Percentiles rank a stretch among this genome's conserved stretches.
phyloP scores from a whole-genome alignment of 2,797 vertebrate species.

The Carduelis carduelis region DNA sequence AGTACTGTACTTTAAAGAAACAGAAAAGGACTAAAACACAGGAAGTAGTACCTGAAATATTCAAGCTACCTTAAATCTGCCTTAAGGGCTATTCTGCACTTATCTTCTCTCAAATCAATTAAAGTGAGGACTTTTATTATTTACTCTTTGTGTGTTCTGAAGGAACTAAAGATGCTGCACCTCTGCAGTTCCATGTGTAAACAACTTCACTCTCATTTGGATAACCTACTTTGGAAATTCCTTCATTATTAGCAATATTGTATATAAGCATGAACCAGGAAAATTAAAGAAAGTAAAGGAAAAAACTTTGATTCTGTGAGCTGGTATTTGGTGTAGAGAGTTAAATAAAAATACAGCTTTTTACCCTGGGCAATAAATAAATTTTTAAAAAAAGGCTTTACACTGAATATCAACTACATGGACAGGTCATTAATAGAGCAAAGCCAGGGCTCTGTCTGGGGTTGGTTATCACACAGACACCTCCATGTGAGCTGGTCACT shows the following conservation, averaged over 20 bases:
- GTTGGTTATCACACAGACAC: background rate
- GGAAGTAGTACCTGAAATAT: background rate
- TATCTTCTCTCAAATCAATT: background rate
- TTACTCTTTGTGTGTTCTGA: background rate
- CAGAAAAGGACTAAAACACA: background rate
- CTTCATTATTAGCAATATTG: background rate
- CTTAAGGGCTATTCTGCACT: background rate
- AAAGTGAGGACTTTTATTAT: background rate
- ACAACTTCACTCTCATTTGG: background rate
- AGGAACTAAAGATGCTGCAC: background rate
- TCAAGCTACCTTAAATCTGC: background rate
- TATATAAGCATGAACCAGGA: rapidly evolving
- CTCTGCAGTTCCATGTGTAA: background rate
- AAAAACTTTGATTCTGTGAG: background rate
- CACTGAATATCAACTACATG: background rate
- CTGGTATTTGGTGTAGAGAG: background rate
- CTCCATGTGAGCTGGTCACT: background rate
- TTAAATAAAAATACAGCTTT: background rate
- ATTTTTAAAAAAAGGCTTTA: background rate
- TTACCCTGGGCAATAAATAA: background rate
- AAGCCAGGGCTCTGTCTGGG: background rate
- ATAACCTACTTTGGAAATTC: background rate
- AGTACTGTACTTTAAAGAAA: background rate
- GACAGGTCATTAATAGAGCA: background rate
- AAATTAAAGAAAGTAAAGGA: background rate